Evolutionary conservation across 2,888 invertebrate genomes (phyloP), one percentile per base, ranked within the genome.

Genomic region (Idaea dimidiata): DNA sequence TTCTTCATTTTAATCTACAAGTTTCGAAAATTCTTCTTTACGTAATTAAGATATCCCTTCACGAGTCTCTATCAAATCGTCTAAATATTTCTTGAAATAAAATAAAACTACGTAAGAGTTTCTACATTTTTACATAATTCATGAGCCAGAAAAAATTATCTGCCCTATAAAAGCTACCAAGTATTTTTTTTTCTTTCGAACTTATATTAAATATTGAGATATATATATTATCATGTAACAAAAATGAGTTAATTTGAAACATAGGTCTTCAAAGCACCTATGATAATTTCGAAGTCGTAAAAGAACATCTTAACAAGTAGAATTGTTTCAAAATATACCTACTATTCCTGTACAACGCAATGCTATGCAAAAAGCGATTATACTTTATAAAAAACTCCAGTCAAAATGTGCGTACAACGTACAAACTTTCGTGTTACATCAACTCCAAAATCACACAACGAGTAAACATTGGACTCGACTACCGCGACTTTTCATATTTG

Each of bases 1-100:
- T 80, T 84, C 83, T 64, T 83, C 82, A 70, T 65, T 43, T 69
- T 66, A n/a, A 63, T 17, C 65, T 70, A 67, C 59, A 63, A 32
- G 59, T 62, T 61, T 16, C 54, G 59, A 75, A 80, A 69, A 54
- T 16, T 69, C 70, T 66, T 53, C 54, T 14, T 10, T 24, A n/a
- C n/a, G n/a, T n/a, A 24, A 24, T 24, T 24, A 24, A 24, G 5
- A 24, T 24, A 24, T 24, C 24, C 24, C 24, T 24, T 24, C 24
- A 24, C 24, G 24, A 24, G 24, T 24, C 24, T 24, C 24, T 5
- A 5, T 3, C 24, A 24, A 24, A 24, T 24, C 5, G 24, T n/a
- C 3, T 24, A 24, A 24, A 24, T 24, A 24, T 24, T 24, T 24
- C 24, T 3, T 24, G 24, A 1, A 24, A 24, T 3, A 24, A 24